These are phyloP conservation scores for Alca torda DNA, from an alignment of 2,797 vertebrate species.

Conservation along the genomic window DNA sequence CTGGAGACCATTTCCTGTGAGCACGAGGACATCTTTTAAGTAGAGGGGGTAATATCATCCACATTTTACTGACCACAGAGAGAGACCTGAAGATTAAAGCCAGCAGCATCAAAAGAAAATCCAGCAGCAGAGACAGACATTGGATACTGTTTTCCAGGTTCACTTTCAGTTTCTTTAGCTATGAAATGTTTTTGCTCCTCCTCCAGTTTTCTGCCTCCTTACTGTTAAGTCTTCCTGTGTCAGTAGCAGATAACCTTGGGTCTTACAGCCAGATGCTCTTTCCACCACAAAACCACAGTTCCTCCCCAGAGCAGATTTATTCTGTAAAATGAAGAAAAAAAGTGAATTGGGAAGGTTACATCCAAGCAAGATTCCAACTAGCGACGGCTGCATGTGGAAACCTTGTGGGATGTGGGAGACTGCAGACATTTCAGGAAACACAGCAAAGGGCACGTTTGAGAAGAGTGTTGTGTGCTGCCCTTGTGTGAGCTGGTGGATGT, in stretches of 20 bases:
- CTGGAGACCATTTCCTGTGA: neutral
- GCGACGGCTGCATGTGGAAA: neutral
- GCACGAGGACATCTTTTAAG: neutral
- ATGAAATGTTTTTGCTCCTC: neutral
- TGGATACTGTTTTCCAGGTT: neutral
- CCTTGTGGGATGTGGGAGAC: neutral
- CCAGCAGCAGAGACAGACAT: neutral
- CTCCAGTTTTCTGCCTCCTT: neutral
- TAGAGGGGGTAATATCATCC: neutral
- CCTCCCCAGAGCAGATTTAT: neutral
- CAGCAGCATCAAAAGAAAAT: neutral
- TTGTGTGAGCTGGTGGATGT: neutral
- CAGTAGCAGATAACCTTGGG: neutral
- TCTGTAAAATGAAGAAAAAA: neutral
- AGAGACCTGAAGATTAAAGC: neutral
- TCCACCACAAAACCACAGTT: neutral
- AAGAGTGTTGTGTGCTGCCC: neutral
- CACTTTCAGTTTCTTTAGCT: neutral
- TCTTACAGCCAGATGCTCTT: neutral
- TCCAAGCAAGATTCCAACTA: neutral
- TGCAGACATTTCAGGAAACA: neutral
- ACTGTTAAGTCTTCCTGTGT: neutral
- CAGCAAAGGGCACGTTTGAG: neutral
- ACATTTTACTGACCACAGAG: neutral
- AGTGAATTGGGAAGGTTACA: neutral